phyloP scores from a whole-genome alignment of 2,113 vertebrate genomes.

The Strix uralensis region DNA sequence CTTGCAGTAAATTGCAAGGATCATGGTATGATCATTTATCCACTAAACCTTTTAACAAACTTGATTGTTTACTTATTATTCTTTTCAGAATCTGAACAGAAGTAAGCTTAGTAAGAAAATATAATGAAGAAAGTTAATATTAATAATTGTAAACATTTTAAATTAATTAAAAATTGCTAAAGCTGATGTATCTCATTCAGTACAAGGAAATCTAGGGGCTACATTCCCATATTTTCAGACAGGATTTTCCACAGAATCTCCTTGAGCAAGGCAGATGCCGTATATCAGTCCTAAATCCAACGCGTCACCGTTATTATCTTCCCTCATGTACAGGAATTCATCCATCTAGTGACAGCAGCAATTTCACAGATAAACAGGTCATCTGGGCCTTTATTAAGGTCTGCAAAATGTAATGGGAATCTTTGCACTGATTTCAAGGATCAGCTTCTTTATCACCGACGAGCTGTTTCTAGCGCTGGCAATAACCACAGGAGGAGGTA shows the following conservation, averaged over 20 bases:
- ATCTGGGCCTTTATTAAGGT: neutral
- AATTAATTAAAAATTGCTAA: neutral
- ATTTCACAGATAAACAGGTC: neutral
- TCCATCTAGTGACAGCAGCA: neutral
- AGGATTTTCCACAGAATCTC: neutral
- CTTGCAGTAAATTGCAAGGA: constrained; percentile 15
- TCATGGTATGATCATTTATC: neutral
- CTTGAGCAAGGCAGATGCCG: neutral
- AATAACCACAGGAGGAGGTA: neutral
- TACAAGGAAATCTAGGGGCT: neutral
- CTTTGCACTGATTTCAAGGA: neutral
- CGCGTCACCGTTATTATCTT: neutral
- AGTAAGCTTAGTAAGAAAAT: neutral
- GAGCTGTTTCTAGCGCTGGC: neutral
- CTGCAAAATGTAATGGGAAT: neutral
- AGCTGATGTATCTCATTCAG: neutral
- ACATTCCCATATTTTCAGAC: neutral
- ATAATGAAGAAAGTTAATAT: neutral
- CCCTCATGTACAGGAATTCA: neutral
- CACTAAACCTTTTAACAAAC: neutral
- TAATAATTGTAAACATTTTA: neutral
- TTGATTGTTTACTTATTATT: neutral
- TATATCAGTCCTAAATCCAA: neutral
- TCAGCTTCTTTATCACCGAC: neutral
- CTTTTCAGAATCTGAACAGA: neutral